phyloP scores from a whole-genome alignment of 2,797 vertebrate species.

The Sparidentex hasta region DNA sequence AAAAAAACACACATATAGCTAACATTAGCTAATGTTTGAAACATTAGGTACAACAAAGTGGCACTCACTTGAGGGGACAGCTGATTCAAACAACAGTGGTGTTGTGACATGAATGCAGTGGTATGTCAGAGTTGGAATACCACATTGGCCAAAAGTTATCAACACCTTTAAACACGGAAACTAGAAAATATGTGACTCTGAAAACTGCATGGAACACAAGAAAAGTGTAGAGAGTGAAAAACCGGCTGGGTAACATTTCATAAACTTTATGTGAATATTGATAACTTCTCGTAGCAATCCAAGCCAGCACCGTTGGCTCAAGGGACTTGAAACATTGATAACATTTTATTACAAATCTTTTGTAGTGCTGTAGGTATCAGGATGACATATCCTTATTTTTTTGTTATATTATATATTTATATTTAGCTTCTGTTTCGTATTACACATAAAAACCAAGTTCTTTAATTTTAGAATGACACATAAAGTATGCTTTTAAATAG shows the following conservation, averaged over 20 bases:
- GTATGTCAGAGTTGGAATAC: too few relatives aligned
- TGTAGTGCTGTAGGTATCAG: neutral
- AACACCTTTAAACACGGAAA: neutral
- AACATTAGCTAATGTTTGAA: too few relatives aligned
- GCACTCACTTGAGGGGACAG: too few relatives aligned
- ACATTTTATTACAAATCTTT: constrained; percentile 7
- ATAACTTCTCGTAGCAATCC: neutral
- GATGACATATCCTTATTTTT: neutral
- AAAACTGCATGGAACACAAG: neutral
- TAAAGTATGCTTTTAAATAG: neutral
- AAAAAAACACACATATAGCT: too few relatives aligned
- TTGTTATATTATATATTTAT: neutral
- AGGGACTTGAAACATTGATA: constrained; percentile 4
- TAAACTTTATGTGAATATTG: neutral
- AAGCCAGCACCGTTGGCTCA: neutral
- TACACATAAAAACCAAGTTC: too few relatives aligned
- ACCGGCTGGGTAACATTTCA: neutral
- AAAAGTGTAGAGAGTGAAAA: neutral
- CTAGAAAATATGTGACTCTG: neutral
- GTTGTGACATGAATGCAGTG: too few relatives aligned
- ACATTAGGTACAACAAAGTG: too few relatives aligned
- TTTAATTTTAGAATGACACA: too few relatives aligned
- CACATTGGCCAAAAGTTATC: too few relatives aligned
- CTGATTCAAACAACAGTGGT: too few relatives aligned
- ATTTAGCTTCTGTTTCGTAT: neutral